Evolutionary conservation across 1,140 invertebrate species (phyloP), one percentile per base, ranked within the genome.

Genomic region (Phocides pigmalion): DNA sequence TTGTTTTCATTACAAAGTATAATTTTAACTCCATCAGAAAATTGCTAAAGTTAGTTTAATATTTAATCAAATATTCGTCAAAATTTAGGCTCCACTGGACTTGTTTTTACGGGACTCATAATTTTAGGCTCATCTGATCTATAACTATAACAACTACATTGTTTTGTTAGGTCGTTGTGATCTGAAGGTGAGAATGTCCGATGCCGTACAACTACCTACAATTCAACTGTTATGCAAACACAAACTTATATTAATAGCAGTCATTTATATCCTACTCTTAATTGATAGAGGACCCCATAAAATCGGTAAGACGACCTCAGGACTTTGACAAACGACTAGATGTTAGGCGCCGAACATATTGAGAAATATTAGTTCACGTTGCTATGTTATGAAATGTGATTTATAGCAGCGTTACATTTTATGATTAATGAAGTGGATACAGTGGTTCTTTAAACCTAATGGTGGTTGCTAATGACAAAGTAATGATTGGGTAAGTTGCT

Each of bases 201-300:
- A 39, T 3, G 22, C 3, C 22, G 22, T n/a, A n/a, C n/a, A n/a
- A n/a, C 22, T 22, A 22, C 22, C 3, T 22, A 22, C 22, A 6
- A 12, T 4, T 39, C n/a, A 12, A 39, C 4, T 4, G n/a, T n/a
- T 32, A 8, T 39, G 14, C 35, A 58, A 32, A 39, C 54, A 46
- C 54, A 58, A 58, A 44, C 22, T 58, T 5, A 46, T 58, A 58
- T 58, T 58, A 58, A 58, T 58, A 44, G 54, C 22, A 35, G 46
- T 19, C 50, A 63, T 68, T 63, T 63, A 68, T 51, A 59, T 37
- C 12, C 42, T 15, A 5, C 16, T 39, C 49, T 59, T 59, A 68
- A 68, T 68, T 68, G 66, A 68, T 68, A 58, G 53, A 58, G 37
- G 61, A 47, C 44, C 39, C 53, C 61, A 68, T 68, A 64, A 64